phyloP scores from a whole-genome alignment of 2,113 vertebrate species.

The Halcyon senegalensis region DNA sequence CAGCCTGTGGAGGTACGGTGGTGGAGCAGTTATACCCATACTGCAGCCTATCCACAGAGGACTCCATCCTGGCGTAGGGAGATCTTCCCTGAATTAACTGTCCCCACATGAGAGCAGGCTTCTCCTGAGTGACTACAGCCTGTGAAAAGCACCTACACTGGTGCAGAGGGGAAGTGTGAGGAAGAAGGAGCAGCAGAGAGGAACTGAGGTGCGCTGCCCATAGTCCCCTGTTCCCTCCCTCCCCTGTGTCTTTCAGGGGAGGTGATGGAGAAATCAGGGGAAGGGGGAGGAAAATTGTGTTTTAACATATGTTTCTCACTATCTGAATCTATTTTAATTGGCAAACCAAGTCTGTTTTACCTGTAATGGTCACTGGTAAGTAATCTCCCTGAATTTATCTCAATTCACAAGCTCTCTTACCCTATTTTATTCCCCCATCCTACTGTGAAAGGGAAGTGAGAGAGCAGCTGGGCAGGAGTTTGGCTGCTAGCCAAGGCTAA shows the following conservation, averaged over 20 bases:
- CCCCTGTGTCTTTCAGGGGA: neutral
- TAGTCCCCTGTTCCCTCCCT: neutral
- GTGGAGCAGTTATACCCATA: neutral
- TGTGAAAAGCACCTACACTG: rapidly evolving
- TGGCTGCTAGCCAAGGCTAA: neutral
- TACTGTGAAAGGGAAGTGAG: neutral
- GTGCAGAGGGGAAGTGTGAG: neutral
- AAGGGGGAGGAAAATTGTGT: neutral
- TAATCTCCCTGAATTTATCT: neutral
- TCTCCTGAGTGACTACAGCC: neutral
- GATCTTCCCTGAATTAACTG: neutral
- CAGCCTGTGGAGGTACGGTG: neutral
- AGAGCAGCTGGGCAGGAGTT: neutral
- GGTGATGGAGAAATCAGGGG: neutral
- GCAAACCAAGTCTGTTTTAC: neutral
- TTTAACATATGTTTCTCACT: neutral
- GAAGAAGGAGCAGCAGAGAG: neutral
- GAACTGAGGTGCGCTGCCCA: neutral
- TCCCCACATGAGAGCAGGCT: neutral
- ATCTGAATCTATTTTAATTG: neutral
- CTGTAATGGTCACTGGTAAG: neutral
- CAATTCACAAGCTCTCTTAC: neutral
- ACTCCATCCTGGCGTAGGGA: neutral
- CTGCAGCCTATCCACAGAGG: neutral
- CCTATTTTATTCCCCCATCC: neutral